phyloP scores from a whole-genome alignment of 2,113 vertebrate species.

The Agelaius tricolor region DNA sequence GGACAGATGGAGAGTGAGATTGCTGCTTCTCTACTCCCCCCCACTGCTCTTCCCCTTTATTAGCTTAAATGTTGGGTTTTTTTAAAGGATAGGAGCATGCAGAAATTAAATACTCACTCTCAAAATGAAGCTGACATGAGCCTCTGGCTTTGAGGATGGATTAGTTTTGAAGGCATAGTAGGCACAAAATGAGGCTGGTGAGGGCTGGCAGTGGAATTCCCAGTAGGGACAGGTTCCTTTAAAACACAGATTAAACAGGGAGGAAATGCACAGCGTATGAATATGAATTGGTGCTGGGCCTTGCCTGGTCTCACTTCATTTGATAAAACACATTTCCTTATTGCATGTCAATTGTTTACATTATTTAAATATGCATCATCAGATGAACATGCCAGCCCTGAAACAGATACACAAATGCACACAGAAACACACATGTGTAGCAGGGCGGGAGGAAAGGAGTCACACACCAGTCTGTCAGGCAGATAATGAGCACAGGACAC shows the following conservation, averaged over 20 bases:
- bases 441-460: neutral
- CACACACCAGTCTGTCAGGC: rapidly evolving
- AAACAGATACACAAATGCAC: neutral
- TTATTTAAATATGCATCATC: constrained; percentile 46
- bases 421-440: rapidly evolving
- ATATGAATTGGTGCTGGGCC: constrained; percentile 55
- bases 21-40: neutral
- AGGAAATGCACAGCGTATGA: constrained; percentile 40
- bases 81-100: neutral
- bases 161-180: constrained; percentile 59
- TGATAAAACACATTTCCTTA: constrained; percentile 35
- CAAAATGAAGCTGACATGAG: constrained; percentile 42
- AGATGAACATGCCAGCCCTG: neutral
- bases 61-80: neutral
- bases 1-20: neutral
- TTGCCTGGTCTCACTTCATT: constrained; percentile 45
- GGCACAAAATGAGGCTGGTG: neutral
- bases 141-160: constrained; percentile 49
- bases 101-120: constrained; percentile 56
- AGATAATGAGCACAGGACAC: neutral
- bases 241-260: constrained; percentile 66
- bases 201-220: constrained; percentile 45
- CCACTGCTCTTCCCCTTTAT: neutral
- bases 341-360: constrained; percentile 61
- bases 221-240: constrained; percentile 56